Base-by-base conservation (phyloP, 2,113 vertebrate species). In the Eretmochelys imbricata region DNA sequence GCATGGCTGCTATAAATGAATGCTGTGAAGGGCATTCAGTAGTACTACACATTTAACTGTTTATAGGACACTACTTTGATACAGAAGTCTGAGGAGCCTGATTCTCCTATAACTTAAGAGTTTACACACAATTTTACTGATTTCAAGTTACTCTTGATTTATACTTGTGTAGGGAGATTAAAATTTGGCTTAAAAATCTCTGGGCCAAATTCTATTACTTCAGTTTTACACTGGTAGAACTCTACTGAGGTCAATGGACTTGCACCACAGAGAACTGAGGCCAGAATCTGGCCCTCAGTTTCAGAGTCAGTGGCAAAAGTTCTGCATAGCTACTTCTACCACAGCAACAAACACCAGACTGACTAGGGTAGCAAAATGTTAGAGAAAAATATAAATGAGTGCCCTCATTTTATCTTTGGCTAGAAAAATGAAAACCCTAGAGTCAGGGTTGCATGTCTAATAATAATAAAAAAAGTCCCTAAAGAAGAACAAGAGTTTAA, bases 1-100 rank as follows among this genome's bases (percentile, higher is more conserved):
- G 86, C 4, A 84, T 93, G 88, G 38, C 75, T 53, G 49, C 82
- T 59, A 42, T 93, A 57, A 91, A 53, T 8, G 89, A 85, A 51
- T 85, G n/a, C 82, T 59, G 14, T 42, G 20, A 85, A 25, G 83
- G 50, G 72, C 59, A 82, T 89, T 6, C 2, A 89, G 12, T n/a
- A 89, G 85, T 89, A 27, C 85, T 0, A 55, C 8, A 55, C 51
- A 53, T 82, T 81, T 42, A 75, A 62, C 17, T 89, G 16, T 55
- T 80, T 65, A 75, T 3, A 65, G 24, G 89, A 82, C 79, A 65
- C 2, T 88, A 8, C n/a, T 84, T 84, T 72, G 6, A 3, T 69
- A 82, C 69, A 87, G 24, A 19, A 91, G 25, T 93, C 69, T 84
- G 31, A 84, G 51, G n/a, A 6, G 12, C 49, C 10, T 78, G 25